Base-by-base conservation (phyloP, 2,888 invertebrate genomes). In the Hylaea fasciaria region DNA sequence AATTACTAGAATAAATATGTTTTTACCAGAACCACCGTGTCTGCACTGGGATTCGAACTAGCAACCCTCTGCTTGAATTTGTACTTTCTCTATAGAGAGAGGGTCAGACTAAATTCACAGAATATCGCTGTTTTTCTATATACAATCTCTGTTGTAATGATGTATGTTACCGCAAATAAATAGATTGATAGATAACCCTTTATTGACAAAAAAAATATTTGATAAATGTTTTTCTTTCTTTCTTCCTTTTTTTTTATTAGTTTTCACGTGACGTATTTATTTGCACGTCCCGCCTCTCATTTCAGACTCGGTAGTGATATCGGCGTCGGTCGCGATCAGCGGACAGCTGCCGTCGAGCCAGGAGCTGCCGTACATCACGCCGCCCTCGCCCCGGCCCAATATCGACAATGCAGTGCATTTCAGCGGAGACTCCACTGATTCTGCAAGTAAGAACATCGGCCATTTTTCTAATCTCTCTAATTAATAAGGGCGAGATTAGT, bases 361-460 rank as follows among this genome's bases (percentile, higher is more conserved):
- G 82, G 97, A 97, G 82, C 89, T 97, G 77, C 97, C 97, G 0
- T 97, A 97, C 83, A 97, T 97, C 94, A 97, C 97, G 10, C 97
- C 97, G 49, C 97, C 69, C 85, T 96, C 80, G 75, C 94, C 82
- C 70, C 89, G 86, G 0, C 86, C 88, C 2, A 81, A 79, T 62
- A 69, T 80, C 0, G 82, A 87, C 62, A 74, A 86, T 70, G 65
- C 93, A 47, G 93, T 94, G 46, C 95, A 97, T 84, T 97, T 97
- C 81, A 97, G 97, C 80, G 97, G 97, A 0, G 97, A 98, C 85
- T 97, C 97, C 2, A 97, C 97, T 71, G 97, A 97, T 86, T 97
- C 97, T 0, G 94, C 96, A 58, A 96, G 96, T 96, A 87, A 91
- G 93, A 39, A 39, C 13, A 39, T n/a, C 13, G n/a, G n/a, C n/a